Base-by-base conservation (phyloP, 1,140 invertebrate species). In the Cecropterus lyciades region DNA sequence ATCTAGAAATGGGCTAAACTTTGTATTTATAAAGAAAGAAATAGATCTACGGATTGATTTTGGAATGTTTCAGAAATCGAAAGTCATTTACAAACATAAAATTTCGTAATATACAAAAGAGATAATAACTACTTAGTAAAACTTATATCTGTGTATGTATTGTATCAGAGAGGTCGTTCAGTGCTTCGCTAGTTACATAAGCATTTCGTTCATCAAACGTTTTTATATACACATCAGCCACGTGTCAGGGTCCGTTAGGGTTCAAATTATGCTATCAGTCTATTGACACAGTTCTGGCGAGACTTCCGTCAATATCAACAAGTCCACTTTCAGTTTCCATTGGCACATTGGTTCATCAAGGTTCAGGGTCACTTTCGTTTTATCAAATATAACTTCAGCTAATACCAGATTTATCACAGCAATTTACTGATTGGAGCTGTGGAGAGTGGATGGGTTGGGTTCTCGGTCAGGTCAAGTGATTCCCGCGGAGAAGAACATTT, bases 401-500 rank as follows among this genome's bases (percentile, higher is more conserved):
- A 37, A 37, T 10, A 37, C 33, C 10, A 37, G 11, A 11, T 11
- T 6, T 11, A 37, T 9, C 33, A 37, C 33, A 11, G 11, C 33
- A 37, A 37, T 37, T 37, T 37, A 0, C 33, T 11, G 9, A 20
- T n/a, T 7, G 4, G 43, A 16, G 6, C 37, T 24, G 17, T 52
- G 59, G 52, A 40, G 27, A n/a, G 33, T 53, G 62, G 24, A 40
- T 0, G 14, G 60, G 48, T 40, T 20, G 52, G 20, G 53, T 69
- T 51, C 20, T 14, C n/a, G 17, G 45, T n/a, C 3, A 4, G 9
- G 43, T 59, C 57, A 84, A 68, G 81, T 84, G 59, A 88, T 81
- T 73, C 78, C 85, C 71, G 78, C 75, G 69, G 78, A 66, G 67
- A 75, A 77, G 56, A 57, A 60, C 85, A 87, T 86, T 73, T 78